Conservation (phyloP, 2,797 vertebrate genomes). For the Helostoma temminkii region DNA sequence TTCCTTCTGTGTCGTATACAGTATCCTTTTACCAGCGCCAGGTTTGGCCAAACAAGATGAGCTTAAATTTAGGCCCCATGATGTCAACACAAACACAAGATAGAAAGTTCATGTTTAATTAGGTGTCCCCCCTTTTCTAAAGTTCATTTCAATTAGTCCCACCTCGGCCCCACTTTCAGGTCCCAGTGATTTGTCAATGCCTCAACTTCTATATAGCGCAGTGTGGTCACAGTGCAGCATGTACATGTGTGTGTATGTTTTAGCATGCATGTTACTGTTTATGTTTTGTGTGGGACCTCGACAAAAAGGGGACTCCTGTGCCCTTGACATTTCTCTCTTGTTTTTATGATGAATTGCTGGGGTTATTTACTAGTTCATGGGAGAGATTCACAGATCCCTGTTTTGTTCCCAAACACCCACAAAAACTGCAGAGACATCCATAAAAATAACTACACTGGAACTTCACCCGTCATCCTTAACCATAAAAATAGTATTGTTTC, state of each 20-base stretch:
- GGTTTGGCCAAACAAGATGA: constrained; percentile 71
- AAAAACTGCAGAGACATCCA: constrained; percentile 52
- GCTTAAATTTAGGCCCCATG: constrained; percentile 81
- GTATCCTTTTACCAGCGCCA: constrained; percentile 67
- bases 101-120: constrained; percentile 88
- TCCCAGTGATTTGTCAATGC: constrained; percentile 87
- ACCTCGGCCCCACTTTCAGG: constrained; percentile 83
- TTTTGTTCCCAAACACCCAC: constrained; percentile 65
- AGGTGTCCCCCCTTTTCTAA: constrained; percentile 86
- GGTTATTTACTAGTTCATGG: constrained; percentile 75
- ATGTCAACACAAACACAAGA: constrained; percentile 82
- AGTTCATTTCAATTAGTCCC: constrained; percentile 95
- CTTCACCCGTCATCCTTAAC: constrained; percentile 40
- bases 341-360: constrained; percentile 79
- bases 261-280: constrained; percentile 66
- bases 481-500: constrained; percentile 5
- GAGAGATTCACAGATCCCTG: constrained; percentile 68
- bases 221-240: constrained; percentile 60
- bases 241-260: constrained; percentile 51
- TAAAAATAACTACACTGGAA: constrained; percentile 66
- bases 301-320: constrained; percentile 74
- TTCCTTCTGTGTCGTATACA: constrained; percentile 66
- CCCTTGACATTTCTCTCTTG: constrained; percentile 85
- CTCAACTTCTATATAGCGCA: constrained; percentile 68
- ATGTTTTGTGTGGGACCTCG: constrained; percentile 75